phyloP scores from a whole-genome alignment of 1,140 invertebrate genomes.

The Anadara kagoshimensis region DNA sequence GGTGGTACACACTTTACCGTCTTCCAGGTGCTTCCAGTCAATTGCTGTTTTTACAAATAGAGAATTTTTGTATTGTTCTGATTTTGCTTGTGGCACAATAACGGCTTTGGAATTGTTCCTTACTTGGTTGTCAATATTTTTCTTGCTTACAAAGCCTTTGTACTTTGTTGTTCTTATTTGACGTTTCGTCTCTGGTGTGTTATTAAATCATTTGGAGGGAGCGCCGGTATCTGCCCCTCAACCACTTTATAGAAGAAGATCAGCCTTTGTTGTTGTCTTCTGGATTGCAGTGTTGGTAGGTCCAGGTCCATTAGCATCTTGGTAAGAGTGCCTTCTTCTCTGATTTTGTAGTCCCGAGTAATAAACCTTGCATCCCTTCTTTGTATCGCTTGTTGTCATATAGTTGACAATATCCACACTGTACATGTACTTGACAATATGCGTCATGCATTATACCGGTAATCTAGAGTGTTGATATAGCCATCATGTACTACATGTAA shows the following conservation, averaged over 20 bases:
- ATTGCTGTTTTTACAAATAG: conserved; percentile 31
- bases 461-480: too few species aligned
- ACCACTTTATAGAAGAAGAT: conserved; percentile 33
- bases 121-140: conserved; percentile 19
- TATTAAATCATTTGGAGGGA: neutral
- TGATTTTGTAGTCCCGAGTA: conserved; percentile 16
- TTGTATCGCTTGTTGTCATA: too few species aligned
- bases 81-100: conserved; percentile 1
- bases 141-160: neutral
- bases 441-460: too few species aligned
- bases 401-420: too few species aligned
- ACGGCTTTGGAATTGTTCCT: conserved; percentile 17
- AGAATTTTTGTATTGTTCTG: conserved; percentile 32
- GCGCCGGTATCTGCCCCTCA: conserved; percentile 28
- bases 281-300: conserved; percentile 13
- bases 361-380: conserved; percentile 33
- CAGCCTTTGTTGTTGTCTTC: conserved; percentile 14
- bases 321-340: conserved; percentile 22
- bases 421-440: too few species aligned
- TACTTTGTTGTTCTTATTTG: conserved; percentile 18
- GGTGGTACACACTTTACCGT: conserved; percentile 3
- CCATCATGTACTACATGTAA: too few species aligned
- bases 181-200: conserved; percentile 2
- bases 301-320: conserved; percentile 17
- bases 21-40: conserved; percentile 10